Percentiles rank a stretch among this genome's conserved stretches.
Evolutionary conservation across 2,113 vertebrate species (phyloP).

Genomic region (Microtus montanus): DNA sequence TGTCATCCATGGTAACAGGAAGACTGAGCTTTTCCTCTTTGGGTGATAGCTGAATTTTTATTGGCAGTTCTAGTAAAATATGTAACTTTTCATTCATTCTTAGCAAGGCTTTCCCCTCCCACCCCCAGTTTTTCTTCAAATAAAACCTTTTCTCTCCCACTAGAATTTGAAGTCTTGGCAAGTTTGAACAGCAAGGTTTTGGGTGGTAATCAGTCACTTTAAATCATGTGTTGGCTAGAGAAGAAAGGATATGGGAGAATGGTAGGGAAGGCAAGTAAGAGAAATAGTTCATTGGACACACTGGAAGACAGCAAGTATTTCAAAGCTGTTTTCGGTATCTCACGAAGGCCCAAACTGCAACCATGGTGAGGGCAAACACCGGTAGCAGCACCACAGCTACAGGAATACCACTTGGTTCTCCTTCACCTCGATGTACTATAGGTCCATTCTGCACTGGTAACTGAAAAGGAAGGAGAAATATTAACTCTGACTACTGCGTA

Average conservation of each 20-base stretch:
- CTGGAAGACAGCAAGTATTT: conserved; percentile 69
- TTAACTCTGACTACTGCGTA: conserved; percentile 12
- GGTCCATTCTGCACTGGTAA: conserved; percentile 86
- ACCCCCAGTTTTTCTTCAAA: conserved; percentile 62
- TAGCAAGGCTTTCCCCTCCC: conserved; percentile 50
- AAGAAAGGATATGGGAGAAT: conserved; percentile 26
- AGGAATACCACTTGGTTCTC: conserved; percentile 84
- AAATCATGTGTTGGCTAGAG: conserved; percentile 77
- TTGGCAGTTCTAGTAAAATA: conserved; percentile 28
- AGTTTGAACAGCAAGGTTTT: conserved; percentile 75
- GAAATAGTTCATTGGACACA: conserved; percentile 65
- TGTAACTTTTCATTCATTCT: conserved; percentile 1
- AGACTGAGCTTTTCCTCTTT: conserved; percentile 61
- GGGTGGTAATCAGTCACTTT: conserved; percentile 76
- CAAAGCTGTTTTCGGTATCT: conserved; percentile 85
- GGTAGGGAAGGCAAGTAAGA: conserved; percentile 27
- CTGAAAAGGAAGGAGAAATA: conserved; percentile 75
- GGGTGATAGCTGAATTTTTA: conserved; percentile 67
- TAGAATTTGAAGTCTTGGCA: conserved; percentile 44
- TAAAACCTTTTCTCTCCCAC: conserved; percentile 57
- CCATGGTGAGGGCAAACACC: conserved; percentile 76
- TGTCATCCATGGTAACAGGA: conserved; percentile 1
- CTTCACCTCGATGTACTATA: conserved; percentile 77
- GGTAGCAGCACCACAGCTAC: conserved; percentile 84
- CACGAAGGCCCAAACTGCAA: conserved; percentile 83